These are phyloP conservation scores for Arbacia lixula DNA, from an alignment of 53 echinoderm and acorn worm species.

Conservation along the genomic window DNA sequence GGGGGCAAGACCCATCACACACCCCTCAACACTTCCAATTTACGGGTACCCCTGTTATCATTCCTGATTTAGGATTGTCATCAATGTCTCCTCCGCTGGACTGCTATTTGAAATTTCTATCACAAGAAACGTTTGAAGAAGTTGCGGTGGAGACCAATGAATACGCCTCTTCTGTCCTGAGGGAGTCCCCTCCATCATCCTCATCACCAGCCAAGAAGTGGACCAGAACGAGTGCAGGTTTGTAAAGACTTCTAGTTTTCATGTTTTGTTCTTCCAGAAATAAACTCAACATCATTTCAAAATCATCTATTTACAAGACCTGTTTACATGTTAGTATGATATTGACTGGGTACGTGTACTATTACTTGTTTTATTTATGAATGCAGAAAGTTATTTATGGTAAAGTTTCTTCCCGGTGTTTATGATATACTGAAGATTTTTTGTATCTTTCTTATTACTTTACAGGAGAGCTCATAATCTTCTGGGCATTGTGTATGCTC, in stretches of 20 bases:
- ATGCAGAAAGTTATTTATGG: too few species aligned
- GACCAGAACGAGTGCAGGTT: neutral
- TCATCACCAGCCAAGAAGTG: conserved; percentile 21
- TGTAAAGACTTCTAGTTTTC: neutral
- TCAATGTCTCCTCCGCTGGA: neutral
- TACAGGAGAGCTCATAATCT: conserved; percentile 53
- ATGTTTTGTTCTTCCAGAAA: neutral
- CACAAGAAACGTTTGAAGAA: neutral
- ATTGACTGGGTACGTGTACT: too few species aligned
- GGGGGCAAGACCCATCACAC: neutral
- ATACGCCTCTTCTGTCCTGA: neutral
- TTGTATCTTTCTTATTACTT: neutral
- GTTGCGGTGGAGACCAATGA: neutral
- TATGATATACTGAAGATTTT: neutral
- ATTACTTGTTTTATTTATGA: neutral
- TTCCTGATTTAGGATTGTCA: neutral
- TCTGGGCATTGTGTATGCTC: conserved; percentile 47
- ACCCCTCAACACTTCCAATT: neutral
- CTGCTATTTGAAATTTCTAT: neutral
- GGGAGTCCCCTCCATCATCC: neutral
- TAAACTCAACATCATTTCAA: too few species aligned
- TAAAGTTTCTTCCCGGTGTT: too few species aligned
- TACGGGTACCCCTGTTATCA: neutral
- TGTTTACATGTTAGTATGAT: too few species aligned
- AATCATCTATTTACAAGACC: too few species aligned